These are phyloP conservation scores for Sycophila sp. DNA, from an alignment of 1,140 invertebrate genomes.

Conservation along the genomic window DNA sequence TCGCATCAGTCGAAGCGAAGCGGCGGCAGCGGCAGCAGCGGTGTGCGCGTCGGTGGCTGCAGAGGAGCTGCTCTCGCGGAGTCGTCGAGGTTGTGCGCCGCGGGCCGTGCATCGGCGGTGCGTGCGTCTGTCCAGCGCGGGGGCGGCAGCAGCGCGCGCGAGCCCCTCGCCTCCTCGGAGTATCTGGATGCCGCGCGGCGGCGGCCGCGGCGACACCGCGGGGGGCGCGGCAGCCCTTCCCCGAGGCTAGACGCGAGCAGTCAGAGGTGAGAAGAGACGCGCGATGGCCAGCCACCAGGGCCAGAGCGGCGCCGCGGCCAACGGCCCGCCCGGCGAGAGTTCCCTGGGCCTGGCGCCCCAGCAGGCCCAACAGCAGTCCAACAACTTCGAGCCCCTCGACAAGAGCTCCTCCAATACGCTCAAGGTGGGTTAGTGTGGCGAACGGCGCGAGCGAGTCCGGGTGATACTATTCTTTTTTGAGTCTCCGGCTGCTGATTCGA, in stretches of 20 bases:
- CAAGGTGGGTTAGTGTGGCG: slow-evolving; percentile 54
- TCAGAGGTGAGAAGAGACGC: neutral
- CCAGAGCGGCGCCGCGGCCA: slow-evolving; percentile 25
- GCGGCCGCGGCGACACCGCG: neutral
- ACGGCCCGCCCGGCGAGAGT: slow-evolving; percentile 41
- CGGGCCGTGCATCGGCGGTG: too few relatives aligned
- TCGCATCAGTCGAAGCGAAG: neutral
- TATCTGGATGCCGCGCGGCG: too few relatives aligned
- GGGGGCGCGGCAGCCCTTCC: neutral
- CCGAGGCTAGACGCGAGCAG: neutral
- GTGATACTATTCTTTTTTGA: too few relatives aligned
- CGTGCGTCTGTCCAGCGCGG: too few relatives aligned
- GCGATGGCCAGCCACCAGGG: slow-evolving; percentile 18
- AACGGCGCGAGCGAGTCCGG: too few relatives aligned
- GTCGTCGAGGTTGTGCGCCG: too few relatives aligned
- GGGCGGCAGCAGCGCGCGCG: too few relatives aligned
- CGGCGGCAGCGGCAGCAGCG: neutral
- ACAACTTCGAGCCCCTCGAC: slow-evolving; percentile 61
- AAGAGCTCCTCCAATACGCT: slow-evolving; percentile 63
- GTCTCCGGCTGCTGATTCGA: too few relatives aligned
- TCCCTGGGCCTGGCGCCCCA: neutral
- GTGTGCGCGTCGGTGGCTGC: neutral
- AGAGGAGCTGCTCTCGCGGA: neutral
- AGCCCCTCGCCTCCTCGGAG: too few relatives aligned
- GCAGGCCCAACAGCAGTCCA: slow-evolving; percentile 50